Evolutionary conservation across 35 echinoderm and acorn worm genomes (phyloP), one percentile per base, ranked within the genome.

Genomic region (Acanthaster planci): DNA sequence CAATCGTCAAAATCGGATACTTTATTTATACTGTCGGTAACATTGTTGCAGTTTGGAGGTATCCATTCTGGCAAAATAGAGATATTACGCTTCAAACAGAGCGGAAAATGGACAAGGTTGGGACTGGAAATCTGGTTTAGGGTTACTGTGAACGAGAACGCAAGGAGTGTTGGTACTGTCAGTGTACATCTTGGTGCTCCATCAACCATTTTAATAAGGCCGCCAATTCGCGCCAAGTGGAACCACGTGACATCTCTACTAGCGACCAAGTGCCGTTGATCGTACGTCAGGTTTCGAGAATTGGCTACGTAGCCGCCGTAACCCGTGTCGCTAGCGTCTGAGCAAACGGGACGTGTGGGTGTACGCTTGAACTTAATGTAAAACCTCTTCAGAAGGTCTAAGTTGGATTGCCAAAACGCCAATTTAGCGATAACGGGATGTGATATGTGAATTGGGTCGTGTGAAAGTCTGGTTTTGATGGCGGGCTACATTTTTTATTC

Each of bases 1-100:
- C 85, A 87, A 42, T 87, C 85, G 30, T 87, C 85, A 40, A 37
- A 79, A 31, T 79, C 76, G 9, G n/a, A 44, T 17, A 53, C 52
- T 80, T 32, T 55, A 32, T 76, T 87, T 16, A 87, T 79, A 27
- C 16, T 59, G 27, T 87, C 85, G 26, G 85, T 76, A n/a, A 78
- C 7, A 30, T 29, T 64, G 38, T 87, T 85, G 8, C 38, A 10
- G 52, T n/a, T 79, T 19, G 34, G 34, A 32, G 85, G 40, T 15
- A 87, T 36, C 85, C 76, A 80, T 40, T 78, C 77, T 6, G 85
- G 76, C 4, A 40, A 0, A 3, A 87, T 7, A 2, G 57, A 19
- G 23, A 87, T 80, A 78, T 79, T 56, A 47, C 56, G 36, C 9
- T 29, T n/a, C 12, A 44, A 39, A 35, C 85, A 87, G 7, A 87